A percentile compares a stretch with the other conserved stretches of the same genome.
These are phyloP conservation scores for Crotalus tigris DNA, from an alignment of 2,113 vertebrate species.

Conservation along the genomic window DNA sequence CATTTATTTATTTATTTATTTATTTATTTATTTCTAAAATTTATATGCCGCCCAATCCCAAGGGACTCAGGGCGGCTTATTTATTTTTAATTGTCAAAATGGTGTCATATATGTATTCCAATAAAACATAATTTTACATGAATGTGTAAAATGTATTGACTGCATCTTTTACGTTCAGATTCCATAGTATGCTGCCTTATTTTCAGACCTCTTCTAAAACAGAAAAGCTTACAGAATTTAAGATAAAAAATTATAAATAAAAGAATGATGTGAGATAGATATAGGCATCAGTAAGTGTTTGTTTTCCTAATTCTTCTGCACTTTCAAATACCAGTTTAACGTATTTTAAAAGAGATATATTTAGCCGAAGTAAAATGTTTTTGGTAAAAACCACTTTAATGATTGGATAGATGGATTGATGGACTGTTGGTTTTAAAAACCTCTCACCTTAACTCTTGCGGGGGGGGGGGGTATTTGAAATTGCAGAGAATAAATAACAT, in stretches of 20 bases:
- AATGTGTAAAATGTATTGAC: neutral
- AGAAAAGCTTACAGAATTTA: neutral
- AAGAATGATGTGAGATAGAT: neutral
- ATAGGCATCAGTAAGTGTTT: neutral
- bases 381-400: neutral
- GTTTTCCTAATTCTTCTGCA: neutral
- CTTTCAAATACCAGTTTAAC: neutral
- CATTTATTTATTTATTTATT: fast-evolving
- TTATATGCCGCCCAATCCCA: too few relatives aligned
- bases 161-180: neutral
- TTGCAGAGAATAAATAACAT: neutral
- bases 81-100: neutral
- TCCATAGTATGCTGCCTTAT: neutral
- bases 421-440: neutral
- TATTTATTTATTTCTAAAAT: too few relatives aligned
- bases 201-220: neutral
- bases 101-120: neutral
- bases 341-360: neutral
- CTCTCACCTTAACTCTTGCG: neutral
- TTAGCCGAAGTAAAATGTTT: constrained; percentile 77
- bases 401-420: neutral
- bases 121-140: neutral
- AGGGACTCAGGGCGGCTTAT: fast-evolving
- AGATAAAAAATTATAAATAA: neutral
- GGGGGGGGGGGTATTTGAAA: neutral